These are phyloP conservation scores for Blastomussa wellsi DNA, from an alignment of 92 coral and sea anemone genomes.

Conservation along the genomic window DNA sequence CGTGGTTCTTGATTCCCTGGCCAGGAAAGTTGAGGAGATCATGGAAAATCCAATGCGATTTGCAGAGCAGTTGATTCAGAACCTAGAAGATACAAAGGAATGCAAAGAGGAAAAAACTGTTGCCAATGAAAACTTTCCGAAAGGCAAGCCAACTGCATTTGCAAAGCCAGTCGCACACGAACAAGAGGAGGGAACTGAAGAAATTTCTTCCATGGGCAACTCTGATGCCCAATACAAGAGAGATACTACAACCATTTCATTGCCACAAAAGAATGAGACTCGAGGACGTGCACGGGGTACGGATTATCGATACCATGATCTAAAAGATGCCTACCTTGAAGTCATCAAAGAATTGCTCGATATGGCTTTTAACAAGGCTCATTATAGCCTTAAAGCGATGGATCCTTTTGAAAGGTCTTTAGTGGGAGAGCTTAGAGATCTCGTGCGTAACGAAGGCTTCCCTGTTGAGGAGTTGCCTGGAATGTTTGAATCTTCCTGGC, in stretches of 20 bases:
- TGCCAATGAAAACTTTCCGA: neutral
- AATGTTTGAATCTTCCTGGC: neutral
- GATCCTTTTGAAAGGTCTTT: neutral
- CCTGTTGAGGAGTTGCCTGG: neutral
- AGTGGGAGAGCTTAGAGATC: neutral
- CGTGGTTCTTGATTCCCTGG: constrained; percentile 48
- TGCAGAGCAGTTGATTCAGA: constrained; percentile 15
- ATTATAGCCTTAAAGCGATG: neutral
- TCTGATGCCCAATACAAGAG: neutral
- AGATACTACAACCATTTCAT: neutral
- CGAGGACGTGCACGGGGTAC: neutral
- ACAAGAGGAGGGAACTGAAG: neutral
- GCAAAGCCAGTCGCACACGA: neutral
- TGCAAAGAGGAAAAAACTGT: neutral
- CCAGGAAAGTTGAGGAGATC: constrained; percentile 50
- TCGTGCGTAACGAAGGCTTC: neutral
- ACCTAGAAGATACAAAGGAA: neutral
- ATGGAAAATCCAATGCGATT: constrained; percentile 53
- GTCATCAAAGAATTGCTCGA: neutral
- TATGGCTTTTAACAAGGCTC: neutral
- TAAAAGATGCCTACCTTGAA: neutral
- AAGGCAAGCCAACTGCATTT: neutral
- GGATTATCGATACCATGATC: constrained; percentile 1
- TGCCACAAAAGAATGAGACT: neutral
- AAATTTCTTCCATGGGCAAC: neutral